Evolutionary conservation across 2,113 vertebrate species (phyloP), one percentile per base, ranked within the genome.

Genomic region (Mus pahari): DNA sequence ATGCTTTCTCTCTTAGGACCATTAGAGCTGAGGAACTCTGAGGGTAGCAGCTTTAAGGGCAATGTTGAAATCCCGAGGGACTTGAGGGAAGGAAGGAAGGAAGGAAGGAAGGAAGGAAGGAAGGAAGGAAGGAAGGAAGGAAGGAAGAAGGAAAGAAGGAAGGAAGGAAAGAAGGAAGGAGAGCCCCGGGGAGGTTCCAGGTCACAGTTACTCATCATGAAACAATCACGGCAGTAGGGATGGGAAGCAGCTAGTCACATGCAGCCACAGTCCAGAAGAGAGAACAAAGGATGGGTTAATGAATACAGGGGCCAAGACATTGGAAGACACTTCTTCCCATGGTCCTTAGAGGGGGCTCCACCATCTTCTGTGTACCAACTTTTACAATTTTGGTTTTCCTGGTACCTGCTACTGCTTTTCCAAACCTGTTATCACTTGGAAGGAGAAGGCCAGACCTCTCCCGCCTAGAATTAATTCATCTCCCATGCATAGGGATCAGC

Each of bases 1-100:
- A 89, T 89, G 36, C 14, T n/a, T 94, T 92, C 73, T 36, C 55
- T 82, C 89, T 95, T 55, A 74, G 78, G 45, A 55, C 36, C 33
- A 53, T 36, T 53, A 19, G 0, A 42, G 45, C 77, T 53, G 60
- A 91, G 64, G n/a, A 81, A 24, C 39, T 5, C 1, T 81, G 75
- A 8, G 22, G 16, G 17, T 5, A 26, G 95, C 36, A 92, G 28
- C 16, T 58, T 92, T 62, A 68, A 88, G 64, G 36, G 9, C 3
- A 48, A 28, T 11, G 24, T 1, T n/a, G 62, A 77, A 75, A 86
- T 8, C 39, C 8, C 12, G 62, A 62, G 24, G 45, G 53, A 4
- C 36, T 53, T 14, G 12, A 22, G 36, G 10, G 10, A 66, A 62
- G 20, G 74, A 14, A 31, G 33, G 13, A 24, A 77, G 86, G 20